Conservation (phyloP, 2,113 vertebrate species). For the Gobio gobio region DNA sequence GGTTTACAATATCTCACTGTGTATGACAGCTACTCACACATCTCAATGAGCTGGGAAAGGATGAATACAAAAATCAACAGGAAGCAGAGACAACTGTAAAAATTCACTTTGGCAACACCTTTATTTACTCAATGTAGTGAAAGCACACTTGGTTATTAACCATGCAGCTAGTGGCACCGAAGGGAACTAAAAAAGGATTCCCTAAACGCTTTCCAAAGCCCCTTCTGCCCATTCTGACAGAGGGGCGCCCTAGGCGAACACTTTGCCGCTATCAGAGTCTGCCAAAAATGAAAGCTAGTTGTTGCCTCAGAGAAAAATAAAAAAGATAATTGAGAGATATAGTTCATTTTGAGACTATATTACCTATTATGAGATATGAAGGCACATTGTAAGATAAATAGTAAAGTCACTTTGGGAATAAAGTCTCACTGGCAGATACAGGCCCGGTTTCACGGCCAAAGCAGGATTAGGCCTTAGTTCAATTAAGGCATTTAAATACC, state of each 20-base stretch:
- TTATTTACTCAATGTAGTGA: background rate
- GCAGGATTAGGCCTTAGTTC: too few relatives aligned
- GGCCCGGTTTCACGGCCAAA: too few relatives aligned
- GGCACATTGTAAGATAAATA: too few relatives aligned
- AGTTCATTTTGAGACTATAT: background rate
- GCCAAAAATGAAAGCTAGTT: too few relatives aligned
- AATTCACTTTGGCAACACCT: background rate
- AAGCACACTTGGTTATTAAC: background rate
- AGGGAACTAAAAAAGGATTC: constrained; percentile 8
- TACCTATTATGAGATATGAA: background rate
- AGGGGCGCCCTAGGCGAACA: background rate
- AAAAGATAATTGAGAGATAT: background rate
- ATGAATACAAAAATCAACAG: background rate
- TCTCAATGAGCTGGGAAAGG: constrained; percentile 3
- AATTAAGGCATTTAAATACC: too few relatives aligned
- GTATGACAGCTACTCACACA: constrained; percentile 4
- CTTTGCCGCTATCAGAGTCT: background rate
- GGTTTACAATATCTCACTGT: constrained; percentile 18
- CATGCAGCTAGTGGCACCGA: background rate
- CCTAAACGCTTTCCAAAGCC: background rate
- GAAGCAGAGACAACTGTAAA: constrained; percentile 11
- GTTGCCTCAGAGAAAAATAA: background rate
- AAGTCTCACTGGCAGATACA: too few relatives aligned
- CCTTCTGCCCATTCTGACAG: background rate
- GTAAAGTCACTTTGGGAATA: too few relatives aligned